These are phyloP conservation scores for Spea hammondii DNA, from an alignment of 2,797 vertebrate genomes.

Conservation along the genomic window DNA sequence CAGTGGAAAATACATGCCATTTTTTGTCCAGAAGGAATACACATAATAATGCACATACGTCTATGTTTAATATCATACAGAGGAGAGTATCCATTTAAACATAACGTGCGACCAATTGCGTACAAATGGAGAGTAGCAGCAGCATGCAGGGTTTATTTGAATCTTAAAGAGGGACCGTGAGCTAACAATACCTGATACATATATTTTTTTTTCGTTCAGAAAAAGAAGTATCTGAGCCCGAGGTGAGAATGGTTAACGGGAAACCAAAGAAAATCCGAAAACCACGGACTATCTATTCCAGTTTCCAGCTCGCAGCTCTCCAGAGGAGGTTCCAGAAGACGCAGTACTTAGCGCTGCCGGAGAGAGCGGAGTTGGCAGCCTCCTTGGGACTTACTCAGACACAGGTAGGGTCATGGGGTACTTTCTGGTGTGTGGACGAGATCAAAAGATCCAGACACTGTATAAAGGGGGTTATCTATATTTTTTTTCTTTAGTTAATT, in stretches of 20 bases:
- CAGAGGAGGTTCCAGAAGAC: constrained; percentile 97
- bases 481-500: too few species aligned
- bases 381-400: constrained; percentile 95
- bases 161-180: too few species aligned
- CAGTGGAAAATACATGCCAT: neutral
- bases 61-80: too few species aligned
- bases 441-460: too few species aligned
- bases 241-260: constrained; percentile 97
- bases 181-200: too few species aligned
- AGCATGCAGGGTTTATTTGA: too few species aligned
- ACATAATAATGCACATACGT: neutral
- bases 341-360: constrained; percentile 95
- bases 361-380: constrained; percentile 95
- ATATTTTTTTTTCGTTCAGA: constrained; percentile 70
- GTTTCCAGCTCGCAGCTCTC: constrained; percentile 95
- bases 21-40: neutral
- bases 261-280: constrained; percentile 99
- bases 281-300: constrained; percentile 96
- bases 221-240: constrained; percentile 89
- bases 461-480: neutral
- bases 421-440: too few species aligned
- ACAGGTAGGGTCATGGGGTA: constrained; percentile 73
- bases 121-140: too few species aligned
- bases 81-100: too few species aligned
- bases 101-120: too few species aligned